Percentiles rank a stretch among this genome's conserved stretches.
Conservation (phyloP, 2,888 invertebrate species). For the Cylindroiulus punctatus region DNA sequence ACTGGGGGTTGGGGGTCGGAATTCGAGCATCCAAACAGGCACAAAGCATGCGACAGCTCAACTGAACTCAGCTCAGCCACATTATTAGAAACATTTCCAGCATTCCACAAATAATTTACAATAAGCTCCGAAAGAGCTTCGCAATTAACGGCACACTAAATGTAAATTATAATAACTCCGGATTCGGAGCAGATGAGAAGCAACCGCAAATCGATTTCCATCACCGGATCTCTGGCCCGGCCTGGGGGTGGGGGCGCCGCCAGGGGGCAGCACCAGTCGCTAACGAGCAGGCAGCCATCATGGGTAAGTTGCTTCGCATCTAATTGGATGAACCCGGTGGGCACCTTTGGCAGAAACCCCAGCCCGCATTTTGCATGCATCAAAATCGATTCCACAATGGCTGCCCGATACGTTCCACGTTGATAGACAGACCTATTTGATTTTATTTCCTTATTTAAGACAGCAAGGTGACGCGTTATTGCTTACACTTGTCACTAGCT, state of each 20-base stretch:
- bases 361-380: neutral
- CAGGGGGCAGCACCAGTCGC: neutral
- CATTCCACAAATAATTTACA: constrained; percentile 37
- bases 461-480: constrained; percentile 34
- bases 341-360: neutral
- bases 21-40: too few relatives aligned
- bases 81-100: constrained; percentile 14
- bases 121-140: neutral
- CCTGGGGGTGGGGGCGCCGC: neutral
- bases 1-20: neutral
- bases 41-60: neutral
- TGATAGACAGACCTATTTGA: constrained; percentile 44
- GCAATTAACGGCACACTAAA: constrained; percentile 6
- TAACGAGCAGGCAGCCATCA: neutral
- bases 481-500: constrained; percentile 43
- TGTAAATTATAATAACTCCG: constrained; percentile 35
- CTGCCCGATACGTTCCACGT: neutral
- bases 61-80: neutral
- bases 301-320: neutral
- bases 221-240: neutral
- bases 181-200: constrained; percentile 27
- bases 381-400: constrained; percentile 32
- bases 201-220: constrained; percentile 39
- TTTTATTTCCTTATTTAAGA: constrained; percentile 47
- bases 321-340: neutral